Conservation (phyloP, 2,113 vertebrate species). For the Lagenorhynchus albirostris region DNA sequence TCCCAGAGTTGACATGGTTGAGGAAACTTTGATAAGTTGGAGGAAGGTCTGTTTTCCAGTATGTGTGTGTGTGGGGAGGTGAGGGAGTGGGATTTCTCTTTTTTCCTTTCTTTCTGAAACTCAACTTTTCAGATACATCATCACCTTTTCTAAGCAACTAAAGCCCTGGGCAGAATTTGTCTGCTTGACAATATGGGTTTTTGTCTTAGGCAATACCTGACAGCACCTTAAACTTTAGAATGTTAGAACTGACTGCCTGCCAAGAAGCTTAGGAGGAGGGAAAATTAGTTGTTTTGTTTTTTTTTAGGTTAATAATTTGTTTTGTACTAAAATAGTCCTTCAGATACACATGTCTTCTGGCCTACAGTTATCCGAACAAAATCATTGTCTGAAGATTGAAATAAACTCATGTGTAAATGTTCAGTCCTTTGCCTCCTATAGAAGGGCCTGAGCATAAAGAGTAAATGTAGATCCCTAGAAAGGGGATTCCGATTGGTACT, state of each 20-base stretch:
- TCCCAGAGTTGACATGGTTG: slow-evolving; percentile 75
- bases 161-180: neutral
- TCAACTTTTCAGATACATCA: neutral
- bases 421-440: neutral
- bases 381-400: neutral
- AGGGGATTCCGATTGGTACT: no score
- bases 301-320: no score
- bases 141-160: neutral
- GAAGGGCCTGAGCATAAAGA: no score
- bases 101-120: neutral
- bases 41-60: slow-evolving; percentile 62
- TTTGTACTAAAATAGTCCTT: no score
- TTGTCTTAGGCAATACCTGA: neutral
- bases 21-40: slow-evolving; percentile 47
- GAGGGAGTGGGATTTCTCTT: no score
- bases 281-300: neutral
- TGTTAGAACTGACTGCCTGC: neutral
- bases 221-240: neutral
- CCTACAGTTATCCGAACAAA: no score
- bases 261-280: neutral
- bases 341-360: no score
- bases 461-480: no score
- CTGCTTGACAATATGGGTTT: neutral
- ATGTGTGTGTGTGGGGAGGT: no score
- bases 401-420: neutral